Conservation (phyloP, 2,113 vertebrate species). For the Cyanistes caeruleus region DNA sequence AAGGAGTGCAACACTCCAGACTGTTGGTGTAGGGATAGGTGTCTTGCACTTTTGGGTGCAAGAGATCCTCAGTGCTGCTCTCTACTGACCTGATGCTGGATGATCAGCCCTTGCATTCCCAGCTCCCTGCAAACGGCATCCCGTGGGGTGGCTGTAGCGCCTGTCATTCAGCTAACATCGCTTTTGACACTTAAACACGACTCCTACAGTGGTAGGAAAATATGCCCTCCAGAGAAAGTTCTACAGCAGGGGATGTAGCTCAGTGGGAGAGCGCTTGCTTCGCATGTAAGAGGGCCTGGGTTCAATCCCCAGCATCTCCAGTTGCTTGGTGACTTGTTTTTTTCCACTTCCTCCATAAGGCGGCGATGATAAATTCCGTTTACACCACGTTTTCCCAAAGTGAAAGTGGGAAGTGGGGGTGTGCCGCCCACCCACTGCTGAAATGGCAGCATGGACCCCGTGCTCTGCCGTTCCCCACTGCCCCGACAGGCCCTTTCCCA, state of each 20-base stretch:
- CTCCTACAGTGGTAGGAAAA: accelerated
- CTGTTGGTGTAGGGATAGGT: conserved; percentile 63
- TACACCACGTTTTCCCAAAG: background rate
- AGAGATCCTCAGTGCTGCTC: conserved; percentile 22
- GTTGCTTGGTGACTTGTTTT: accelerated
- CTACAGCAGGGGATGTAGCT: accelerated
- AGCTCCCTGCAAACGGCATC: background rate
- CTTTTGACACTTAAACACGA: accelerated
- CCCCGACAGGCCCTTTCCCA: background rate
- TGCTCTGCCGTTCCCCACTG: background rate
- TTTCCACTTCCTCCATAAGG: background rate
- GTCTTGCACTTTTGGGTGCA: conserved; percentile 50
- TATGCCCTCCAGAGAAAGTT: accelerated
- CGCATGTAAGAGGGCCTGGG: background rate
- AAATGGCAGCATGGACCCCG: background rate
- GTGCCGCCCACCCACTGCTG: no score
- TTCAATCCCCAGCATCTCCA: conserved; percentile 18
- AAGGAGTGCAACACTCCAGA: background rate
- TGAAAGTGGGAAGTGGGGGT: background rate
- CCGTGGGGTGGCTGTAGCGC: accelerated
- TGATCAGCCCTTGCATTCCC: background rate
- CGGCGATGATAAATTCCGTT: background rate
- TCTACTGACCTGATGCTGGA: background rate
- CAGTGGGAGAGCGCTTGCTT: conserved; percentile 21
- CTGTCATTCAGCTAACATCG: accelerated